A percentile compares a stretch with the other conserved stretches of the same genome.
Conservation (phyloP, 2,888 invertebrate species). For the Blastobasis lacticolella region DNA sequence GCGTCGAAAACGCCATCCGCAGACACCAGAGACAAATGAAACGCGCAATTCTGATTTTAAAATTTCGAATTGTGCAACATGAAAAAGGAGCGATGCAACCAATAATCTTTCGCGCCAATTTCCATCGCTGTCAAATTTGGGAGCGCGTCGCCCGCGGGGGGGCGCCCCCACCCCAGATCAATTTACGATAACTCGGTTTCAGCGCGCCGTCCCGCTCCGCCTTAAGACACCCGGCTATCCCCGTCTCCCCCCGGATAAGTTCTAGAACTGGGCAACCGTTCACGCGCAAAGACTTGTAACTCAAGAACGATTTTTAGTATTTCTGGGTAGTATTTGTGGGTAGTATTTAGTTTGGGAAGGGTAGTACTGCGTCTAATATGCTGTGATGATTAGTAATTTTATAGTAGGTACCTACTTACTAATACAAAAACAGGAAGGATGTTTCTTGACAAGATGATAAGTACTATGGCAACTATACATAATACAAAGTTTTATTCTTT, state of each 20-base stretch:
- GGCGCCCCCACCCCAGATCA: constrained; percentile 59
- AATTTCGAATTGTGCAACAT: constrained; percentile 24
- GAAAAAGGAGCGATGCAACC: constrained; percentile 41
- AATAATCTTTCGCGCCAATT: constrained; percentile 73
- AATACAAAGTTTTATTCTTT: too few species aligned
- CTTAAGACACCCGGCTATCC: constrained; percentile 62
- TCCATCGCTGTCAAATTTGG: constrained; percentile 74
- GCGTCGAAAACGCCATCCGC: constrained; percentile 7
- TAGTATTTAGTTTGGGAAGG: too few species aligned
- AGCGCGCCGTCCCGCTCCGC: constrained; percentile 65
- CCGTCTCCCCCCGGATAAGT: constrained; percentile 63
- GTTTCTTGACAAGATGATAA: too few species aligned
- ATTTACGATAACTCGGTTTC: constrained; percentile 70
- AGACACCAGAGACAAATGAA: constrained; percentile 7
- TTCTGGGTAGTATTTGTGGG: too few species aligned
- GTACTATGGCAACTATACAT: too few species aligned
- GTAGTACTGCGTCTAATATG: too few species aligned
- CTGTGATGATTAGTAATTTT: too few species aligned
- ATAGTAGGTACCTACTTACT: too few species aligned
- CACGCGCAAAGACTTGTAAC: constrained; percentile 37
- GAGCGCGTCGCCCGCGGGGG: constrained; percentile 41
- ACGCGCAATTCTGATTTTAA: constrained; percentile 30
- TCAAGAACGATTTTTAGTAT: constrained; percentile 7
- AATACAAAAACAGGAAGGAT: too few species aligned
- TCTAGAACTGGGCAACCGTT: constrained; percentile 55